phyloP scores from a whole-genome alignment of 2,888 invertebrate genomes.

The Spicauda simplicius region DNA sequence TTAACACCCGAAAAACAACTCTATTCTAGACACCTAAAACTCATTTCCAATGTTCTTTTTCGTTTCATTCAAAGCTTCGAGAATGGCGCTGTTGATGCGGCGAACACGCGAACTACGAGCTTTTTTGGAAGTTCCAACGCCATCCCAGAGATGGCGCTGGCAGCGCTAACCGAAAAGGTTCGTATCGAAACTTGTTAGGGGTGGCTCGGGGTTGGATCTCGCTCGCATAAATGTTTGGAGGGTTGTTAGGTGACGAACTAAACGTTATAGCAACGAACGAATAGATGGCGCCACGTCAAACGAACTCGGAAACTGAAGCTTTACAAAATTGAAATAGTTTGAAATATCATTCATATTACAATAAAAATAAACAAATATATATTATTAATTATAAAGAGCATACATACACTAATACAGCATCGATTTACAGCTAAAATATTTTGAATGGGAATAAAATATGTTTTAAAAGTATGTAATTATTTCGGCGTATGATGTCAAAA shows the following conservation, averaged over 20 bases:
- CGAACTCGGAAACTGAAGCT: slow-evolving; percentile 8
- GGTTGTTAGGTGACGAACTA: slow-evolving; percentile 45
- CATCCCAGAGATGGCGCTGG: slow-evolving; percentile 75
- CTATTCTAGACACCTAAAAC: slow-evolving; percentile 50
- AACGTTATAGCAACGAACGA: slow-evolving; percentile 42
- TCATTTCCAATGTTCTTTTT: slow-evolving; percentile 47
- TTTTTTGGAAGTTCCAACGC: slow-evolving; percentile 66
- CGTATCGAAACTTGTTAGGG: slow-evolving; percentile 46
- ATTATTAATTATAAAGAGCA: no score
- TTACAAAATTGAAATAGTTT: background rate
- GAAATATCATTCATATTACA: no score
- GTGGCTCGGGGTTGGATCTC: slow-evolving; percentile 57
- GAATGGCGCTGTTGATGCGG: slow-evolving; percentile 61
- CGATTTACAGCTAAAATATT: no score
- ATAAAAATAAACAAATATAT: no score
- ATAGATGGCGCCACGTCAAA: slow-evolving; percentile 58
- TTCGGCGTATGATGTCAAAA: no score
- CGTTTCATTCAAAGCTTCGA: slow-evolving; percentile 77
- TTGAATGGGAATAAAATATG: no score
- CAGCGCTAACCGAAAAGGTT: slow-evolving; percentile 50
- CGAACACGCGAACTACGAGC: slow-evolving; percentile 65
- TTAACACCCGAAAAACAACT: slow-evolving; percentile 57
- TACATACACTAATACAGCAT: no score
- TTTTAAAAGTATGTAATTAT: no score
- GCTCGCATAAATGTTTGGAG: slow-evolving; percentile 48